Base-by-base conservation (phyloP, 2,888 invertebrate genomes). In the Coecobrya sp. region DNA sequence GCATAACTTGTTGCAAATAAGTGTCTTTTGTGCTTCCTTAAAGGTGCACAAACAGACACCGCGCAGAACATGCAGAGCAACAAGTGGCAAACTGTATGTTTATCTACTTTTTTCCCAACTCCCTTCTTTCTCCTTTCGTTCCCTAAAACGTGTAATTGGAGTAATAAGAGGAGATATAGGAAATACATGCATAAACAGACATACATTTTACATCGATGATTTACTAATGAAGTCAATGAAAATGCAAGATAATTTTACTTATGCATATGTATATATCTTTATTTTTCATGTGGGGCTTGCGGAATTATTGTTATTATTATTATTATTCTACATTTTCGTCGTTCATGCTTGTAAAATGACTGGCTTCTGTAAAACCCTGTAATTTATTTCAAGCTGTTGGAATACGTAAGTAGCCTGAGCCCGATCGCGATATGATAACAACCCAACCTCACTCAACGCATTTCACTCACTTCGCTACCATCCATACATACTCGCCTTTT, bases 151-250 rank as follows among this genome's bases (percentile, higher is more conserved):
- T 30, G 79, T 79, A 79, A 79, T 79, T 79, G 79, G 45, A 45
- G 30, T 79, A 79, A 79, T 19, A 79, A 55, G 49, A 16, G 25
- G 13, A 49, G 16, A 76, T 52, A 30, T 25, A 68, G 68, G 36
- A 25, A 55, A 79, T 79, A 79, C 42, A 4, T 30, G n/a, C n/a
- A 59, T 11, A 16, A 68, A 30, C 8, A 68, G 5, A 25, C 22
- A 73, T 19, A 73, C 45, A 22, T 65, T 68, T 49, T 52, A 16
- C 42, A 82, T 4, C 36, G 3, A 49, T n/a, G 82, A 89, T 70
- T 89, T 82, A 45, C 82, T 89, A 89, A 82, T 89, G 70, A 84
- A 89, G 82, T 89, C 70, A 89, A 89, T 84, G 89, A 89, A 89
- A 89, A 89, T 89, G 89, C 82, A 81, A 36, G 88, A 81, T 87